phyloP scores from a whole-genome alignment of 2,888 invertebrate species.

The Epiblema foenella region DNA sequence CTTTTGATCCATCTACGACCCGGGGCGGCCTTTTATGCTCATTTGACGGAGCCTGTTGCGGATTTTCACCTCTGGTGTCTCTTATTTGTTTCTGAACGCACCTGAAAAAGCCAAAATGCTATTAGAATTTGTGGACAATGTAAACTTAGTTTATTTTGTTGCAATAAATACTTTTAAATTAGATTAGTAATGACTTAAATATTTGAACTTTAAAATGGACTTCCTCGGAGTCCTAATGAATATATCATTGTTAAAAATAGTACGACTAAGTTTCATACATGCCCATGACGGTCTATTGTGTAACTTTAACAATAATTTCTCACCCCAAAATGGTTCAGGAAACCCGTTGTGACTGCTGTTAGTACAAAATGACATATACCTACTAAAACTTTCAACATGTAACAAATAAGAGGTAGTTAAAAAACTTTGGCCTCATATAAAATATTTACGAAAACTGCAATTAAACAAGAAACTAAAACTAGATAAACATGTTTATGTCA shows the following conservation, averaged over 20 bases:
- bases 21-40: no score
- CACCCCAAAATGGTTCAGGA: constrained; percentile 25
- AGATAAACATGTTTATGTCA: neutral
- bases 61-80: no score
- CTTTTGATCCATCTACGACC: no score
- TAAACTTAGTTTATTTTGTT: no score
- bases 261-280: constrained; percentile 37
- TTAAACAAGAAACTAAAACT: neutral
- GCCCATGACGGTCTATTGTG: constrained; percentile 35
- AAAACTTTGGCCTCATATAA: neutral
- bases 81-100: no score
- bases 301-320: constrained; percentile 39
- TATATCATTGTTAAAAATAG: constrained; percentile 36
- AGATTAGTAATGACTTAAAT: no score
- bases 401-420: neutral
- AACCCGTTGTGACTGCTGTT: constrained; percentile 5
- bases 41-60: no score
- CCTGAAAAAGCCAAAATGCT: no score
- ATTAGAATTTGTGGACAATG: no score
- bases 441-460: neutral
- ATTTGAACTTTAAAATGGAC: neutral
- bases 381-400: constrained; percentile 4
- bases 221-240: constrained; percentile 17
- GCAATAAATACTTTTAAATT: no score
- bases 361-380: constrained; percentile 7